Base-by-base conservation (phyloP, 1,140 invertebrate species). In the Zaprionus vittiger region DNA sequence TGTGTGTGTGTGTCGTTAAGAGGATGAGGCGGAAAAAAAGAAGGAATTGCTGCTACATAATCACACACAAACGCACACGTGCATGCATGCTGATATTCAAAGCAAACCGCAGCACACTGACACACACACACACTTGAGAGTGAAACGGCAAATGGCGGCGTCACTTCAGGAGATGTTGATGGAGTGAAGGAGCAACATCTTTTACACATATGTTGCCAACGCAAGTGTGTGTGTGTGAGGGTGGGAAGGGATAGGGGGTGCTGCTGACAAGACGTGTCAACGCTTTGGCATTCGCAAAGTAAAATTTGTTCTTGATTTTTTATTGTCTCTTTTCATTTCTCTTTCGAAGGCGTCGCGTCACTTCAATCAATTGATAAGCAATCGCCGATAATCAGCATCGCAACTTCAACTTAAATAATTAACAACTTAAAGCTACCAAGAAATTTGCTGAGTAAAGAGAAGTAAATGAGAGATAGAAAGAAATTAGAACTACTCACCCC, bases 121-220 rank as follows among this genome's bases (percentile, higher is more conserved):
- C 31, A 31, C 12, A 20, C 24, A 12, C 24, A 47, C 47, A 47
- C 31, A 52, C n/a, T 49, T 24, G 26, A 22, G 20, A 44, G 47
- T 28, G 31, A 69, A 68, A 55, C 60, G 52, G 71, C 64, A 69
- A 66, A 74, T 74, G 72, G 65, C 72, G 65, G 57, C 72, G 65
- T 34, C 72, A 56, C 31, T 71, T 63, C 14, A 49, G 65, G 54
- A 75, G 73, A 75, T 59, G 31, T 34, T 34, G 63, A 66, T 73
- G 63, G 64, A 67, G 64, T 54, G 73, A 59, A 38, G 37, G 67
- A 17, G 68, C 22, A 72, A 73, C 74, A 77, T 77, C 74, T 77
- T 77, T 73, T 14, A 77, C 63, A 67, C 74, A 77, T 57, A 73
- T 77, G 74, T 77, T 62, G 57, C 52, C 6, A 44, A 26, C 38